Base-by-base conservation (phyloP, 1,140 invertebrate genomes). In the Hylaeus anthracinus region DNA sequence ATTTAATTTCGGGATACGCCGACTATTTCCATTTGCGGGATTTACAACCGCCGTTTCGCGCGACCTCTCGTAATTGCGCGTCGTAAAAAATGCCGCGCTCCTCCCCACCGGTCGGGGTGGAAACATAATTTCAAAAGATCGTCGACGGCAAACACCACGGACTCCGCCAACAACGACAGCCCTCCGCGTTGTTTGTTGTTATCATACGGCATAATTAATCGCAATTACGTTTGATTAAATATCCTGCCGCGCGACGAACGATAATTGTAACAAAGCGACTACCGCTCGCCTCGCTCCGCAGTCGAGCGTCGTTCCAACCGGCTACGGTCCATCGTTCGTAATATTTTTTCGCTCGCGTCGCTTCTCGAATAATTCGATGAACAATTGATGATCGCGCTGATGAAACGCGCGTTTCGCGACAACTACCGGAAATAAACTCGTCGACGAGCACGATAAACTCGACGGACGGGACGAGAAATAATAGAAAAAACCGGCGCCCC, bases 11-110 rank as follows among this genome's bases (percentile, higher is more conserved):
- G 67, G 73, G 82, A 84, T 81, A 66, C 81, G 70, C 63, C 63
- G 81, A 86, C 85, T 86, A 86, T 87, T 87, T 86, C 86, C 86
- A 86, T 87, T 87, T 84, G 80, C 85, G 43, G 67, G 82, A 86
- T 87, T 86, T 86, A 86, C 86, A 66, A 51, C 45, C 53, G 77
- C 10, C 82, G 48, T 70, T 71, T 48, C 51, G 75, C 41, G 73
- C n/a, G 45, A 39, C 43, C 53, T n/a, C 12, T 41, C 58, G 73
- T 82, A 86, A 86, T 86, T 86, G 71, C 81, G 48, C 37, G 37
- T 58, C 79, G 80, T 69, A 78, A 82, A 86, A 86, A 85, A 85
- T 71, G 48, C 48, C 6, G 2, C 48, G 1, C 9, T 0, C 51
- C 51, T 51, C 9, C 51, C 3, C 9, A 26, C 9, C 1, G 51